Conservation (phyloP, 2,113 vertebrate species). For the Blennius ocellaris region DNA sequence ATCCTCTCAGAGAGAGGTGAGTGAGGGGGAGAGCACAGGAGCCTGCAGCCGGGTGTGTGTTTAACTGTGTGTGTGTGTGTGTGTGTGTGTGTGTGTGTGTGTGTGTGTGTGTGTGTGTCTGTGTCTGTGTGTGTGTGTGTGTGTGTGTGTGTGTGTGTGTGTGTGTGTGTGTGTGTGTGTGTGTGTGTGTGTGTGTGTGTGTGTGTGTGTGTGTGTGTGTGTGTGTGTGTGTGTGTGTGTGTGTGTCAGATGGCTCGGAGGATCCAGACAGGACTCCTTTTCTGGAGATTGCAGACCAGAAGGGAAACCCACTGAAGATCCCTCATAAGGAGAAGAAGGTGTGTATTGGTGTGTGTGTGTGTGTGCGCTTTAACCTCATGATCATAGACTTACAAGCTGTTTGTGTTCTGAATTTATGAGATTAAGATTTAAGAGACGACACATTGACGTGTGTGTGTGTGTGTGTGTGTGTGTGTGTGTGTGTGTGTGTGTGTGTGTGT, state of each 20-base stretch:
- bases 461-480: too few relatives aligned
- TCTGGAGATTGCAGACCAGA: constrained; percentile 96
- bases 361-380: too few relatives aligned
- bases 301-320: constrained; percentile 90
- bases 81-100: constrained; percentile 36
- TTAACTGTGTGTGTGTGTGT: not conserved
- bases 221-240: too few relatives aligned
- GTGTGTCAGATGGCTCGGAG: constrained; percentile 86
- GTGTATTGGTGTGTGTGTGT: too few relatives aligned
- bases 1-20: constrained; percentile 92
- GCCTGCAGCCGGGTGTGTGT: too few relatives aligned
- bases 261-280: constrained; percentile 87
- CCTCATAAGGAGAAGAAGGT: constrained; percentile 90
- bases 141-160: not conserved
- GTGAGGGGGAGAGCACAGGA: too few relatives aligned
- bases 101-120: constrained; percentile 44
- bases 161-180: not conserved
- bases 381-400: too few relatives aligned
- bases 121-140: not conserved
- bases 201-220: not conserved
- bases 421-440: too few relatives aligned
- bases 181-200: not conserved
- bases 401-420: too few relatives aligned
- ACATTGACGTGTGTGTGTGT: too few relatives aligned
- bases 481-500: too few relatives aligned